Evolutionary conservation across 2,888 invertebrate species (phyloP), one percentile per base, ranked within the genome.

Genomic region (Nemapogon koenigi): DNA sequence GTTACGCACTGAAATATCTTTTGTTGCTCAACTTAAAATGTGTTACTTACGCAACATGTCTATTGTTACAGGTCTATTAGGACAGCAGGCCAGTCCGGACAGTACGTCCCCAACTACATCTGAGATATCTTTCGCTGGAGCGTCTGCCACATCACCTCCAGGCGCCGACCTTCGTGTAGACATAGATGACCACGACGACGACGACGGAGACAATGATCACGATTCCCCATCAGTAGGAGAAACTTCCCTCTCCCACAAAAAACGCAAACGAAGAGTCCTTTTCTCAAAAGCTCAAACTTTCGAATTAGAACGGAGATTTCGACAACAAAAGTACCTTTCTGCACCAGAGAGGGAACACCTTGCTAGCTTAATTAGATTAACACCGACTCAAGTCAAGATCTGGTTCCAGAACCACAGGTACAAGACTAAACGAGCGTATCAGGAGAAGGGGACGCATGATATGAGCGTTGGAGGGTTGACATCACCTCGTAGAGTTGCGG

Each of bases 401-500:
- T 99, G 98, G 98, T 99, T 98, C 78, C 97, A 97, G 67, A 97
- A 97, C 68, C 98, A 98, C 65, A 88, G 96, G 58, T 99, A 99
- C 80, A 99, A 98, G 82, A 96, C 97, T 57, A 98, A 98, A 75
- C 83, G 98, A n/a, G 94, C 97, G 0, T 91, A 94, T 41, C 94
- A 94, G 57, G 98, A 98, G 68, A 92, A 96, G 66, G 90, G 91
- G 13, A 68, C 86, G 47, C 85, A 88, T 48, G 86, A 89, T 43
- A 70, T 84, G 50, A 83, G 82, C 37, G 83, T 84, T 0, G 83
- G 83, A n/a, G 83, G 84, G 1, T 59, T 89, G 52, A 88, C 90
- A 29, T 94, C 95, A 0, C 96, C 97, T 0, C 78, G 96, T 17
- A 83, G 96, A 14, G 96, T 97, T 0, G 95, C 97, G 0, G 96